Evolutionary conservation across 2,113 vertebrate species (phyloP), one percentile per base, ranked within the genome.

Genomic region (Grallaria varia): DNA sequence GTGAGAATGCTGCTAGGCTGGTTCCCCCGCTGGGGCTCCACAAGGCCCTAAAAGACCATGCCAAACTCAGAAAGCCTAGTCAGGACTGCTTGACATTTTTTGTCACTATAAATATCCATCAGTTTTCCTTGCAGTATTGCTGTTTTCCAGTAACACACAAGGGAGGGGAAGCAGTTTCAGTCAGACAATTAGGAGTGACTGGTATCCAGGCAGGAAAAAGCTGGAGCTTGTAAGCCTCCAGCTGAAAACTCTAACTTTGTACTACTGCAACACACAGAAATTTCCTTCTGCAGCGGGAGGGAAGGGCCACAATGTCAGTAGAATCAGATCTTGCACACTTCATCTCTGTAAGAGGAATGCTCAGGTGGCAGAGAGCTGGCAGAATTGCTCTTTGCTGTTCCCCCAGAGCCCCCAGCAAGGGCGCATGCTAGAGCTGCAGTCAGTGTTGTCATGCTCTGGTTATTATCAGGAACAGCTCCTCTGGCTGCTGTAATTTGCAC

Each of bases 401-500:
- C 55, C 56, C n/a, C 63, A 53, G 44, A 89, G 63, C 81, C 82
- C 44, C 63, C 42, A 56, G 55, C 78, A 31, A 1, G 30, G 76
- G 14, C 42, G 52, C 0, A 0, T 77, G 27, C n/a, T 39, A 23
- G 64, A 81, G 68, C 80, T 56, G 39, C 10, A 67, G 63, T 69
- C 59, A 55, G 67, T 12, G 40, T 42, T 75, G 64, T 84, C 92
- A 87, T 72, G 90, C 95, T 96, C 90, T 92, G 90, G 60, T 91
- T 89, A 84, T 90, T 72, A 90, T 88, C 83, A 84, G 82, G 76
- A 93, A 9, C 88, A 84, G 85, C 15, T 95, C 80, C 80, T 68
- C 73, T 44, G 90, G 72, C 83, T 95, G 63, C 88, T 93, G 79
- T 69, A 69, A 85, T 90, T 92, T 92, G 88, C 75, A 79, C 25